phyloP scores from a whole-genome alignment of 1,140 invertebrate species.

The Helicoverpa zea region DNA sequence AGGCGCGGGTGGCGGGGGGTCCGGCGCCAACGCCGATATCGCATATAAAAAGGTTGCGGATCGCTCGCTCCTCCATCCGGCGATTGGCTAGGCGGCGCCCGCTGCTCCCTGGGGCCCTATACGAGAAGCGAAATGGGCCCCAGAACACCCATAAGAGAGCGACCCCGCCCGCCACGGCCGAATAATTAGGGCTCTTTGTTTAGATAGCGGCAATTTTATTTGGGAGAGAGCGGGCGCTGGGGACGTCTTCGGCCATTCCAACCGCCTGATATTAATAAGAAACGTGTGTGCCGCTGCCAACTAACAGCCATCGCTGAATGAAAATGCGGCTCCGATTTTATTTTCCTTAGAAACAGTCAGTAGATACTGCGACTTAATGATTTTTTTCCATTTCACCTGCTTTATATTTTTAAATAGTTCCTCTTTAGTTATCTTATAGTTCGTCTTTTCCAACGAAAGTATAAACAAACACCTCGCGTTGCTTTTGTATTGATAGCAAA shows the following conservation, averaged over 20 bases:
- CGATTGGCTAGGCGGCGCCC: slow-evolving; percentile 87
- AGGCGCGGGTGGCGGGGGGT: slow-evolving; percentile 65
- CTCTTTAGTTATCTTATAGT: too few relatives aligned
- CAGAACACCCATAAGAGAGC: slow-evolving; percentile 87
- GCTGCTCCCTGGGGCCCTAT: slow-evolving; percentile 84
- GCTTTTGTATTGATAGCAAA: slow-evolving; percentile 63
- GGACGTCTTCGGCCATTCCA: slow-evolving; percentile 83
- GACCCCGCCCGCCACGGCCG: slow-evolving; percentile 87
- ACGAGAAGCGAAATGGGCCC: slow-evolving; percentile 87
- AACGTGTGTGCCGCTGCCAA: slow-evolving; percentile 71
- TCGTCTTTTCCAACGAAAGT: too few relatives aligned
- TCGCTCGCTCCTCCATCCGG: slow-evolving; percentile 83
- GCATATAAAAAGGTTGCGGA: slow-evolving; percentile 85
- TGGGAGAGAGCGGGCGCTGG: slow-evolving; percentile 85
- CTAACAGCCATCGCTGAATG: slow-evolving; percentile 40
- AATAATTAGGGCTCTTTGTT: slow-evolving; percentile 88
- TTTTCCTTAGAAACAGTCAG: slow-evolving; percentile 13
- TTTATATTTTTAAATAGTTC: too few relatives aligned
- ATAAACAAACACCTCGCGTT: slow-evolving; percentile 13
- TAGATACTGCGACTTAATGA: slow-evolving; percentile 8
- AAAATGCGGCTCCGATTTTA: slow-evolving; percentile 45
- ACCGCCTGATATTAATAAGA: slow-evolving; percentile 86
- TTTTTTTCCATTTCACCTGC: slow-evolving; percentile 2
- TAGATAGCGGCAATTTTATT: slow-evolving; percentile 88
- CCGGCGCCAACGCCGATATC: slow-evolving; percentile 79